Conservation (phyloP, 1,140 invertebrate genomes). For the Brachionus koreanus region DNA sequence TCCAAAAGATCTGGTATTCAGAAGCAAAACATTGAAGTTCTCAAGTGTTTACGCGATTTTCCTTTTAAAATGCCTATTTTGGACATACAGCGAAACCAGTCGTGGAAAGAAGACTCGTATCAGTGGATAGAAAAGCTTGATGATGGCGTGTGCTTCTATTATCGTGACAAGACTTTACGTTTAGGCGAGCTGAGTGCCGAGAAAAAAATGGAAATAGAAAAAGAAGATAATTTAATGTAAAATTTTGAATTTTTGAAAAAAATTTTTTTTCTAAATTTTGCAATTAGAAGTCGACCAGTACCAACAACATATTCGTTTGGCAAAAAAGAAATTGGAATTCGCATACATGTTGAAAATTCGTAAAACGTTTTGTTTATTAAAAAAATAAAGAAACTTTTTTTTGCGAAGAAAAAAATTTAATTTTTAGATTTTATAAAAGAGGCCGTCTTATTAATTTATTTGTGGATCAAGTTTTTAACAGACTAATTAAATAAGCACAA, state of each 20-base stretch:
- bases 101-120: conserved; percentile 22
- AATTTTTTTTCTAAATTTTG: not conserved
- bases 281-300: not conserved
- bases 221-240: conserved; percentile 30
- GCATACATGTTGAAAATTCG: conserved; percentile 38
- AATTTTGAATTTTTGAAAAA: not conserved
- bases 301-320: not conserved
- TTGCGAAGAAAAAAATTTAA: not conserved
- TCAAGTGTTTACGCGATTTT: conserved; percentile 16
- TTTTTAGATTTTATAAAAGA: not conserved
- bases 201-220: conserved; percentile 19
- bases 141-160: conserved; percentile 32
- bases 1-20: not conserved
- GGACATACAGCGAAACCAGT: not conserved
- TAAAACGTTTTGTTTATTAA: not conserved
- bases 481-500: not conserved
- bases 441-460: not conserved
- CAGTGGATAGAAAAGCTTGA: not conserved
- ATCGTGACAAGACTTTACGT: conserved; percentile 22
- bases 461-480: not conserved
- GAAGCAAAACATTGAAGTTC: not conserved
- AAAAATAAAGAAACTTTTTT: not conserved
- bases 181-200: not conserved
- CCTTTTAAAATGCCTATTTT: conserved; percentile 8
- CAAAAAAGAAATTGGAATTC: conserved; percentile 33